These are phyloP conservation scores for Polyommatus iphigenia DNA, from an alignment of 2,888 invertebrate genomes.

Conservation along the genomic window DNA sequence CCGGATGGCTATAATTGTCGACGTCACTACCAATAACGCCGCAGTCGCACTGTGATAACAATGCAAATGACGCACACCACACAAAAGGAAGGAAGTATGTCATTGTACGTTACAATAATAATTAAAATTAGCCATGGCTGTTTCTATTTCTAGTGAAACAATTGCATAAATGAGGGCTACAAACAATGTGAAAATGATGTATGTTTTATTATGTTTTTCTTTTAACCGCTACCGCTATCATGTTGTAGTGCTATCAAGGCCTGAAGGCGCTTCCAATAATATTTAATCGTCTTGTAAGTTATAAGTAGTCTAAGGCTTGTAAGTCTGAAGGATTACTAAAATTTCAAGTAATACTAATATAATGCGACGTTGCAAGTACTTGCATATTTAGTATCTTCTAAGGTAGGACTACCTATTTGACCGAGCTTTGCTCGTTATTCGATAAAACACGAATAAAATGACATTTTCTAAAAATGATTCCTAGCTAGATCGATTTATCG, in stretches of 20 bases:
- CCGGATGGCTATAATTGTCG: slow-evolving; percentile 15
- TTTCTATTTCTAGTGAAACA: slow-evolving; percentile 22
- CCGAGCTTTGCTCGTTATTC: too few species aligned
- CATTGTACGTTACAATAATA: slow-evolving; percentile 22
- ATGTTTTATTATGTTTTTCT: background rate
- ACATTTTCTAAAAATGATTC: too few species aligned
- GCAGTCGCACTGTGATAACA: slow-evolving; percentile 11
- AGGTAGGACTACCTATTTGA: too few species aligned
- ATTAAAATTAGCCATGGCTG: slow-evolving; percentile 24
- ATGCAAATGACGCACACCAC: slow-evolving; percentile 24
- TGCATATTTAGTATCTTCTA: too few species aligned
- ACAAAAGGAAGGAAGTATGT: slow-evolving; percentile 26
- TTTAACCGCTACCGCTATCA: background rate
- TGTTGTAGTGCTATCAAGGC: background rate
- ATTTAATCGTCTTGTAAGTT: background rate
- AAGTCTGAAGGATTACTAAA: too few species aligned
- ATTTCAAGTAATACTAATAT: too few species aligned
- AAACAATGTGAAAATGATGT: background rate
- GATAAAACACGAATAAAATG: too few species aligned
- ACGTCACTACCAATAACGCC: background rate
- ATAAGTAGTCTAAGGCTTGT: background rate
- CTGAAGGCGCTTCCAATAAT: background rate
- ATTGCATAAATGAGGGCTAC: background rate
- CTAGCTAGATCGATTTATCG: too few species aligned
- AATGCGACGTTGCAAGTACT: too few species aligned